Conservation (phyloP, 23 tunicate species). For the Clavelina lepadiformis region DNA sequence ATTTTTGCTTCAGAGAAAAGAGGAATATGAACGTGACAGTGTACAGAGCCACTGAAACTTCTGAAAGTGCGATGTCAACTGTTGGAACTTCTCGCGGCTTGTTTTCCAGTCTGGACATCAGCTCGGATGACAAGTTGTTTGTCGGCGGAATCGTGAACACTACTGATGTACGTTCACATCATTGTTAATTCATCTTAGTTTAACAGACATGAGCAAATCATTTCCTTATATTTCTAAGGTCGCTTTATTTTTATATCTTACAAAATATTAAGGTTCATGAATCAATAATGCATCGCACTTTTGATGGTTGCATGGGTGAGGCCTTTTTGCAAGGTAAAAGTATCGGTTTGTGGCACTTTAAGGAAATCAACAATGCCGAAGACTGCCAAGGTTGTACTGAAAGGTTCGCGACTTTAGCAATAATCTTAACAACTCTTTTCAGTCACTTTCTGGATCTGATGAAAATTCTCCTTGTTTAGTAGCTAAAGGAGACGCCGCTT, state of each 20-base stretch:
- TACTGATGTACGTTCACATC: conserved; percentile 42
- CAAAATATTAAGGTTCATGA: conserved; percentile 40
- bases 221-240: not conserved
- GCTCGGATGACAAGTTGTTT: conserved; percentile 39
- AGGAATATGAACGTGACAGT: conserved; percentile 51
- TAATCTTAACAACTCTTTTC: too few species aligned
- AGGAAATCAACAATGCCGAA: conserved; percentile 21
- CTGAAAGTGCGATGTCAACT: conserved; percentile 9
- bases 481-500: too few species aligned
- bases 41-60: conserved; percentile 22
- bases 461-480: too few species aligned
- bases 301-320: conserved; percentile 86
- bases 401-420: too few species aligned
- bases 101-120: conserved; percentile 40
- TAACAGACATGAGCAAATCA: not conserved
- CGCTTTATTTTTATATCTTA: conserved; percentile 3
- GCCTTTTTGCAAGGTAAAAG: conserved; percentile 63
- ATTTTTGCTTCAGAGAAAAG: conserved; percentile 29
- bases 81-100: conserved; percentile 37
- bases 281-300: conserved; percentile 27
- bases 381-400: conserved; percentile 45
- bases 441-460: too few species aligned
- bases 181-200: not conserved
- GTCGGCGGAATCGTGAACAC: conserved; percentile 53
- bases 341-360: conserved; percentile 82